Base-by-base conservation (phyloP, 1,140 invertebrate species). In the Heliconius congener region DNA sequence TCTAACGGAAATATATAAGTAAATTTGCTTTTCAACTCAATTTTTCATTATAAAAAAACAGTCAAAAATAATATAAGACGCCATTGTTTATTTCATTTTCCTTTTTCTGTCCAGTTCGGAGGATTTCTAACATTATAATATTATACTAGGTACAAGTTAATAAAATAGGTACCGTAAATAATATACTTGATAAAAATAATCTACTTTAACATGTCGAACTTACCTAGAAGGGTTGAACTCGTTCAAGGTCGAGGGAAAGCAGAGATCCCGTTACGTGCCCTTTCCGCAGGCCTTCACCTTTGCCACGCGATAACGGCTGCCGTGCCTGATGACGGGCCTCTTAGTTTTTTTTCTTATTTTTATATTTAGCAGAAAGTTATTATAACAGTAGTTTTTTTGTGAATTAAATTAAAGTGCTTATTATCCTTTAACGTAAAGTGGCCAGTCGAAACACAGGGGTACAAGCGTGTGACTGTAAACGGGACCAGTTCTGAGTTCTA, bases 251-350 rank as follows among this genome's bases (percentile, higher is more conserved):
- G 76, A 66, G 27, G 39, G 72, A 74, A 71, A 70, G 55, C 70
- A 50, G 50, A 55, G 42, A 52, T 70, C 50, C 78, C 81, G 81
- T 82, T 82, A 79, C 55, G 71, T 82, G 81, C 78, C 81, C 81
- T 82, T 82, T 82, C 37, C 73, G 39, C n/a, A 55, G 77, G 50
- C 81, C 81, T 79, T 82, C 74, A 74, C 80, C 76, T 81, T 75
- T 66, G 57, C 66, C 37, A 39, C 66, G 30, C 66, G 16, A 30
- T 39, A 39, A 66, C 74, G 60, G 60, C 60, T 23, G 27, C 27
- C 60, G 23, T 27, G 60, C 60, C 30, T 30, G 30, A 66, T 66
- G 60, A 30, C 60, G 11, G n/a, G 60, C 27, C 39, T 66, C 37
- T 39, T 57, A 42, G 39, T 66, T 66, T 30, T 66, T 23, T 66